A percentile compares a stretch with the other conserved stretches of the same genome.
Evolutionary conservation across 2,888 invertebrate genomes (phyloP).

Genomic region (Habrosyne pyritoides): DNA sequence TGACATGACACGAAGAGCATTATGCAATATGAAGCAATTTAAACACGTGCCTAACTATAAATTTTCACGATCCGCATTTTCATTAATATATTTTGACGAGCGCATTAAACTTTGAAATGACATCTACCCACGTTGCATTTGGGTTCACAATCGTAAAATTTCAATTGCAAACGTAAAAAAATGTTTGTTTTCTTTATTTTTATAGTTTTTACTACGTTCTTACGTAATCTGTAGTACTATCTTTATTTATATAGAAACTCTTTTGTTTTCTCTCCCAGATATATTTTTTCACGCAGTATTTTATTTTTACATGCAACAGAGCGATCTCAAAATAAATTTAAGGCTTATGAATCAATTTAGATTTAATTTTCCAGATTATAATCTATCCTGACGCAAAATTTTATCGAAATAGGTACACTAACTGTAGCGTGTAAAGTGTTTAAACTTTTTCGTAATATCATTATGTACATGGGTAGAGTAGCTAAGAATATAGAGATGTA

Average conservation of each 20-base stretch:
- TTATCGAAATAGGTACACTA: too few relatives aligned
- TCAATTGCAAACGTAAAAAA: slow-evolving; percentile 2
- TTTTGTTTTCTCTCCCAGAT: neutral
- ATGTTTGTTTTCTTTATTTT: slow-evolving; percentile 7
- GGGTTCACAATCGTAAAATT: slow-evolving; percentile 1
- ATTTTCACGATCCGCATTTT: neutral
- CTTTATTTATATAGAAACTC: neutral
- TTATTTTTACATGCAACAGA: too few relatives aligned
- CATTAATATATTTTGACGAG: slow-evolving; percentile 5
- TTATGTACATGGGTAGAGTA: too few relatives aligned
- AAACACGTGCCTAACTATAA: neutral
- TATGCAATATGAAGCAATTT: neutral
- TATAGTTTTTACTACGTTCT: neutral
- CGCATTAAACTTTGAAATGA: neutral
- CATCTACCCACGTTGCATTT: neutral
- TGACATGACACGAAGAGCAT: neutral
- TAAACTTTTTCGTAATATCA: too few relatives aligned
- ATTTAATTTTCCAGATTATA: too few relatives aligned
- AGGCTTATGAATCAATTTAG: too few relatives aligned
- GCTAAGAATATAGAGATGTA: too few relatives aligned
- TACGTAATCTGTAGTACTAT: neutral
- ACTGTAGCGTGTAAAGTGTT: too few relatives aligned
- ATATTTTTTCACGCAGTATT: too few relatives aligned
- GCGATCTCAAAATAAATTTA: too few relatives aligned
- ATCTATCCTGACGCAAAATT: too few relatives aligned